Evolutionary conservation across 2,888 invertebrate species (phyloP), one percentile per base, ranked within the genome.

Genomic region (Euplexia lucipara): DNA sequence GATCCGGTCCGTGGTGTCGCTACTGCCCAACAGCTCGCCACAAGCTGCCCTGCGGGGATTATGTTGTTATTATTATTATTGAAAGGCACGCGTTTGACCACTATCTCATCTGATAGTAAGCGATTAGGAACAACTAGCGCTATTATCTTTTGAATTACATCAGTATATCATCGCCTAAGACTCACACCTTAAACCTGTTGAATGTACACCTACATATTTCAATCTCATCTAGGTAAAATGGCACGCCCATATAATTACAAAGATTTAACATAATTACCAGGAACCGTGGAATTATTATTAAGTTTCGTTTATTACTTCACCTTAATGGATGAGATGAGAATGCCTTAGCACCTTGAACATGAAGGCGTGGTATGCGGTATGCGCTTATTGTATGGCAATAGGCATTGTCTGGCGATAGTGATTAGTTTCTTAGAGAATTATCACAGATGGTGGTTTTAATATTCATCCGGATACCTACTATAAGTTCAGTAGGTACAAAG

Each of bases 291-390:
- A 61, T 70, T 77, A 63, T 64, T 70, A 78, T 64, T 62, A 66
- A 67, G 52, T 70, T 70, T 56, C 51, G 59, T 70, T 70, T 63
- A 81, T 71, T 60, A 69, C 68, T 67, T 56, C 35, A 72, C 37
- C 32, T 57, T 70, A 70, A 65, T 76, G 60, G 52, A 57, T 60
- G 53, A 65, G 49, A 49, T 57, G 70, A 57, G 42, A 75, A 62
- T 62, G 18, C 30, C 47, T 61, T 30, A 42, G 54, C 34, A 39
- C 34, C 54, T 56, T 47, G 7, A 35, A 42, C 37, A 39, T 9
- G 26, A 56, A 39, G 42, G 32, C 16, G 45, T 47, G 16, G 47
- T 37, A 34, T 60, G 37, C 42, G 42, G 45, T 18, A 42, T 14
- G 26, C 16, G 4, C n/a, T 48, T 14, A 42, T 48, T 67, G 41